phyloP scores from a whole-genome alignment of 2,888 invertebrate genomes.

The Catocala sponsa region DNA sequence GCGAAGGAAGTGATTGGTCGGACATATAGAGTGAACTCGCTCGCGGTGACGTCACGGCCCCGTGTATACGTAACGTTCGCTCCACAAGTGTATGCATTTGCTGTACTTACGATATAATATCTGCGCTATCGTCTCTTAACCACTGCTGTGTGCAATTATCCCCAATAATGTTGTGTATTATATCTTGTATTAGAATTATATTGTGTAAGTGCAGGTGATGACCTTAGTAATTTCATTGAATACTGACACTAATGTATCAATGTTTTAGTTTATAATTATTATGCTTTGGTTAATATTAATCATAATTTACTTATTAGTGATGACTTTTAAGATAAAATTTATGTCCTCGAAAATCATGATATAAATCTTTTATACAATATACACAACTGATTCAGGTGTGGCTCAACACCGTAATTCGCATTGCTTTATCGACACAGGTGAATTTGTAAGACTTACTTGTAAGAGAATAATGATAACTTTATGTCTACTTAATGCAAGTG shows the following conservation, averaged over 20 bases:
- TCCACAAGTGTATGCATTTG: conserved; percentile 55
- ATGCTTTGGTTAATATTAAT: conserved; percentile 85
- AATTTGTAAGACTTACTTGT: conserved; percentile 86
- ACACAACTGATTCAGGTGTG: conserved; percentile 73
- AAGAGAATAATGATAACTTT: conserved; percentile 86
- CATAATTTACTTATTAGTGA: conserved; percentile 83
- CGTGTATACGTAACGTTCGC: conserved; percentile 54
- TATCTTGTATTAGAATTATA: conserved; percentile 81
- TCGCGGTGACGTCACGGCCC: conserved; percentile 10
- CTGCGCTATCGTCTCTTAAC: conserved; percentile 72
- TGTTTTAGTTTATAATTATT: conserved; percentile 84
- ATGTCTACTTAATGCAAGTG: conserved; percentile 88
- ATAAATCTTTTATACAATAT: conserved; percentile 77
- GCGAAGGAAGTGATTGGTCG: conserved; percentile 28
- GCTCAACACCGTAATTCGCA: conserved; percentile 66
- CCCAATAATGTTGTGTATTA: conserved; percentile 81
- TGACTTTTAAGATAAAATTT: conserved; percentile 76
- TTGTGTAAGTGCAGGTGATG: conserved; percentile 66
- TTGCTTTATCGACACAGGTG: conserved; percentile 85
- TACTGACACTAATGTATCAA: conserved; percentile 81
- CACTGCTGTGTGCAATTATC: conserved; percentile 81
- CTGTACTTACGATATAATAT: conserved; percentile 74
- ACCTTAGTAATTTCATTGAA: conserved; percentile 75
- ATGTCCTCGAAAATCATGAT: conserved; percentile 83
- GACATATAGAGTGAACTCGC: conserved; percentile 19